Conservation (phyloP, 1,140 invertebrate genomes). For the Temnothorax nylanderi region DNA sequence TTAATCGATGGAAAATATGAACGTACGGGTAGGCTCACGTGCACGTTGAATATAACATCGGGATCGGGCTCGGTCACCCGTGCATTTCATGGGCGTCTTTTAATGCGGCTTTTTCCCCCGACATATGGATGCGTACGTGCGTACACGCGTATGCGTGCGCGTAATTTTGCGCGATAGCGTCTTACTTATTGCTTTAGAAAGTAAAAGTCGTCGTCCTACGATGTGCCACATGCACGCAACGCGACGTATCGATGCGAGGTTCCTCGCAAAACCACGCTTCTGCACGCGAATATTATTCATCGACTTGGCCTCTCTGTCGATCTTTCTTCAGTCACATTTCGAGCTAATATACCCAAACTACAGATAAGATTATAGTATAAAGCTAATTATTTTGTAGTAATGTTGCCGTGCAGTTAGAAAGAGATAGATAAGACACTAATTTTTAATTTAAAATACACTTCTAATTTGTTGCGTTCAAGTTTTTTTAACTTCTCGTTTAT, state of each 20-base stretch:
- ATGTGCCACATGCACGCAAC: conserved; percentile 35
- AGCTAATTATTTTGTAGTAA: neutral
- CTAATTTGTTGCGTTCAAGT: neutral
- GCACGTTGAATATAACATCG: conserved; percentile 4
- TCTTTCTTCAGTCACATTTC: neutral
- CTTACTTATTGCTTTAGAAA: conserved; percentile 77
- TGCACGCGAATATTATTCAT: conserved; percentile 17
- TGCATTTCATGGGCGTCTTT: conserved; percentile 50
- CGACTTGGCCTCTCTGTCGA: neutral
- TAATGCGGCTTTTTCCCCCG: neutral
- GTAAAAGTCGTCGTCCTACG: conserved; percentile 74
- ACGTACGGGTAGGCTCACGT: neutral
- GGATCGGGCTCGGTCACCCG: neutral
- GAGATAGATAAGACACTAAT: neutral
- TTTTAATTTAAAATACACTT: conserved; percentile 4
- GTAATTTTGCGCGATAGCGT: conserved; percentile 41
- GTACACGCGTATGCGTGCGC: conserved; percentile 14
- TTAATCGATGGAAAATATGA: conserved; percentile 33
- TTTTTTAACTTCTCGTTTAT: neutral
- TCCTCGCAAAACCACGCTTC: conserved; percentile 22
- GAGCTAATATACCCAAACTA: neutral
- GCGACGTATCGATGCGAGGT: conserved; percentile 15
- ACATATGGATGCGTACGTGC: neutral
- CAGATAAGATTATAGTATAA: neutral
- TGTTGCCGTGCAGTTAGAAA: neutral